These are phyloP conservation scores for Crotalus viridis DNA, from an alignment of 2,113 vertebrate genomes.

Conservation along the genomic window DNA sequence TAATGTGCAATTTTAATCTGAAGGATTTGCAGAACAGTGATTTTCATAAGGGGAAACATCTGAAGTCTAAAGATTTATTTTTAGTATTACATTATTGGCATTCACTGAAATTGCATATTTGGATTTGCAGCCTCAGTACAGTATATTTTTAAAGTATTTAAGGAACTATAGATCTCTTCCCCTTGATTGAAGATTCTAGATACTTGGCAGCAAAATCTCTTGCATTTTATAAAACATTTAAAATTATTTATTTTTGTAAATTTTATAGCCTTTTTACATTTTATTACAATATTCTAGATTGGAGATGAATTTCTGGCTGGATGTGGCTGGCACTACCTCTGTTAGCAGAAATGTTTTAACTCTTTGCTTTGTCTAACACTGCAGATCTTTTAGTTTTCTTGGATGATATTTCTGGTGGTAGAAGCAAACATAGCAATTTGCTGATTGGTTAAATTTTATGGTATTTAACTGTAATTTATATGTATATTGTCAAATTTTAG, in stretches of 20 bases:
- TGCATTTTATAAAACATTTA: conserved; percentile 70
- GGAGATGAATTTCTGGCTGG: conserved; percentile 67
- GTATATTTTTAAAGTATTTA: conserved; percentile 63
- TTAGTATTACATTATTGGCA: conserved; percentile 60
- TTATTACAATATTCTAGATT: conserved; percentile 68
- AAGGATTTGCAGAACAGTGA: conserved; percentile 64
- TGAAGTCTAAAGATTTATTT: conserved; percentile 66
- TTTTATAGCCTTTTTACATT: conserved; percentile 74
- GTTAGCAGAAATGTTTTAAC: conserved; percentile 70
- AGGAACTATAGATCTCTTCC: conserved; percentile 46
- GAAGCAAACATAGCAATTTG: conserved; percentile 56
- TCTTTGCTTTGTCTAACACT: conserved; percentile 65
- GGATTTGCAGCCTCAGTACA: conserved; percentile 45
- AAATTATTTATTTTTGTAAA: conserved; percentile 77
- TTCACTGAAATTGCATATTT: conserved; percentile 33
- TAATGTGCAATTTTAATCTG: conserved; percentile 72
- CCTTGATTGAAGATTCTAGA: conserved; percentile 55
- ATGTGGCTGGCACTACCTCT: conserved; percentile 77
- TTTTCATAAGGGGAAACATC: conserved; percentile 60
- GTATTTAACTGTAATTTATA: conserved; percentile 70
- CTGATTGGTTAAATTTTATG: conserved; percentile 65
- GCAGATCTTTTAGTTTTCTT: conserved; percentile 50
- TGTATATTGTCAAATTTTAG: conserved; percentile 69
- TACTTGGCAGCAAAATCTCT: conserved; percentile 55
- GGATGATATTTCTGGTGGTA: conserved; percentile 48